Evolutionary conservation across 2,888 invertebrate genomes (phyloP), one percentile per base, ranked within the genome.

Genomic region (Adelognathus sp.): DNA sequence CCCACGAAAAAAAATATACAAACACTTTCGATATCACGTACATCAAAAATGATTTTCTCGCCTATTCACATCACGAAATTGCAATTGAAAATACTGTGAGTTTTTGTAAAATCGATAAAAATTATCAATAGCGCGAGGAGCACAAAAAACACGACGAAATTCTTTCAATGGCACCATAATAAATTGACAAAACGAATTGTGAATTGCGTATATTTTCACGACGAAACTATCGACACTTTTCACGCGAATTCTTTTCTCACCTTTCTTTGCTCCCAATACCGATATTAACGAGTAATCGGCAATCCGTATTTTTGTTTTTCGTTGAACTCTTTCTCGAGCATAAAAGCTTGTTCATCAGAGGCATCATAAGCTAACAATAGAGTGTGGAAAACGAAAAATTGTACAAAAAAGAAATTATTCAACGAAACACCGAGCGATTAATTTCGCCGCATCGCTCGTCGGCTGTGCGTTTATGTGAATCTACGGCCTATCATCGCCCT

Each of bases 291-390:
- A 82, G 77, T 33, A 80, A 76, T 63, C 71, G 67, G 76, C 80
- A 74, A 39, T 83, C 80, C 64, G 73, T 63, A 76, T 73, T 73
- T 18, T 46, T 63, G 74, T 73, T 73, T 18, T 46, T 76, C 60
- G 80, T 82, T 76, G 79, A 80, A 75, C 93, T 93, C 92, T 94
- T 95, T 91, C 89, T 91, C 81, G 94, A 92, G 87, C 93, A 93
- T 92, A 95, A 94, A 85, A 96, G 92, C 93, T 95, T 95, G 90
- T 95, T 95, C 91, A 96, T 93, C 92, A 96, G 93, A 93, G 95
- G 95, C 96, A 96, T 96, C 92, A 92, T 93, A 90, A 86, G 81
- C 80, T 79, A 75, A 83, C n/a, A n/a, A n/a, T n/a, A n/a, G n/a
- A n/a, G n/a, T n/a, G n/a, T n/a, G n/a, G n/a, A n/a, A n/a, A n/a